Percentiles rank a stretch among this genome's conserved stretches.
Evolutionary conservation across 2,113 vertebrate genomes (phyloP).

Genomic region (Podarcis raffonei): DNA sequence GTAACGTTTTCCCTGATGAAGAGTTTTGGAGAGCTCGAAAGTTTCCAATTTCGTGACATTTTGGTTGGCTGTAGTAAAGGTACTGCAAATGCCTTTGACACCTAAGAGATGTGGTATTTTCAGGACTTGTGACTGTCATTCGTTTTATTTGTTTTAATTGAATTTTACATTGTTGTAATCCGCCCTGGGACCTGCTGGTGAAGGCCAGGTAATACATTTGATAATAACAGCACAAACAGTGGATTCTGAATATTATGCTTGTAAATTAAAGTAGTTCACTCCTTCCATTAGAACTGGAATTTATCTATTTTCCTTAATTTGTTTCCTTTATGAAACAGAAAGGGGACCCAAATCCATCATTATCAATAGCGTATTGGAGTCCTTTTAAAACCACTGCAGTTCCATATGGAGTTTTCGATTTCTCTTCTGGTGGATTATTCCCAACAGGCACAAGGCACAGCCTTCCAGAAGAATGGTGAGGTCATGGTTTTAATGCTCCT

Average conservation of each 20-base stretch:
- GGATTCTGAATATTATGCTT: neutral
- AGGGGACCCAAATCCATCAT: conserved; percentile 49
- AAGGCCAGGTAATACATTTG: no score
- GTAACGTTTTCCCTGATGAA: neutral
- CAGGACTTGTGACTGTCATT: no score
- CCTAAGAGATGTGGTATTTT: no score
- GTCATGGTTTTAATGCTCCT: conserved; percentile 53
- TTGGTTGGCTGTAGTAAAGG: neutral
- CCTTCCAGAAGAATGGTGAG: conserved; percentile 58
- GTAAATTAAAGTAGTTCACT: neutral
- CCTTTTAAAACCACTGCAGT: conserved; percentile 25
- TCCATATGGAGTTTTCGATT: conserved; percentile 40
- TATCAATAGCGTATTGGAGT: conserved; percentile 31
- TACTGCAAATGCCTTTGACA: neutral
- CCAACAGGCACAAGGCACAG: conserved; percentile 21
- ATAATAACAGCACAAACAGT: no score
- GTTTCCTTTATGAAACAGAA: conserved; percentile 54
- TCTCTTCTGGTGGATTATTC: conserved; percentile 29
- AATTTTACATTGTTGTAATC: no score
- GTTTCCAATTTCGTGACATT: neutral
- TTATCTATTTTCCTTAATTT: conserved; percentile 30
- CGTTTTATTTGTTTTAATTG: no score
- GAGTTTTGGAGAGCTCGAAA: neutral
- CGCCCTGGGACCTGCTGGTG: no score
- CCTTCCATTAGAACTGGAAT: conserved; percentile 15